phyloP scores from a whole-genome alignment of 1,140 invertebrate species.

The Plectus sambesii region DNA sequence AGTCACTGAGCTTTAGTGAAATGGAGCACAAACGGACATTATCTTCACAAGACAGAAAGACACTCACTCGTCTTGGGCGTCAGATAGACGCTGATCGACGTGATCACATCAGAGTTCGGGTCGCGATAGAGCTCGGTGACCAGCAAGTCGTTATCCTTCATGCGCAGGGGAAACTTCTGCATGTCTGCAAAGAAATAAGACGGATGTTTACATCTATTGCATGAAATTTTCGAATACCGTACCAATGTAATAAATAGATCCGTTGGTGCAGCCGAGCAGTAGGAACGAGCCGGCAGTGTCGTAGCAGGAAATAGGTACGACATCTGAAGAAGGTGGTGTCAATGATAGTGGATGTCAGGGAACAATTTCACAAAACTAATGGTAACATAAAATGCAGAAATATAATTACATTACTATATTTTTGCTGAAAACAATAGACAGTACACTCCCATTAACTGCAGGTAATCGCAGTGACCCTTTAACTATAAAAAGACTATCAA shows the following conservation, averaged over 20 bases:
- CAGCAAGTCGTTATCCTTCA: conserved; percentile 96
- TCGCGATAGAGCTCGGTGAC: conserved; percentile 93
- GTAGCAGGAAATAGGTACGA: conserved; percentile 82
- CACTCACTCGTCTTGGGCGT: conserved; percentile 90
- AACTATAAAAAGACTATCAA: too few relatives aligned
- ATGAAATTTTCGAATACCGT: conserved; percentile 29
- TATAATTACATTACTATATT: too few relatives aligned
- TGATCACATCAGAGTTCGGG: conserved; percentile 83
- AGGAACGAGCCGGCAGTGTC: conserved; percentile 91
- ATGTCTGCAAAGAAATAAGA: conserved; percentile 62
- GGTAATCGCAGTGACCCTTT: too few relatives aligned
- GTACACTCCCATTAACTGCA: too few relatives aligned
- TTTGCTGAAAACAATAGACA: too few relatives aligned
- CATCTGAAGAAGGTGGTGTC: conserved; percentile 61
- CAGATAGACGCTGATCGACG: conserved; percentile 93
- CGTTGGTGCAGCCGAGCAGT: conserved; percentile 82
- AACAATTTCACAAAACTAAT: conserved; percentile 8
- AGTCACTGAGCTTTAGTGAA: too few relatives aligned
- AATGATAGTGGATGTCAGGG: background rate
- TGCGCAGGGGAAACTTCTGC: conserved; percentile 94
- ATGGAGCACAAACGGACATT: too few relatives aligned
- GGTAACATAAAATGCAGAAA: background rate
- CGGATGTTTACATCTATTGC: conserved; percentile 1
- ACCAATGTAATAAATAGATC: conserved; percentile 95
- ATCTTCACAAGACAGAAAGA: too few relatives aligned